A percentile compares a stretch with the other conserved stretches of the same genome.
These are phyloP conservation scores for Drosophila simulans DNA, from an alignment of 1,140 invertebrate species.

Conservation along the genomic window DNA sequence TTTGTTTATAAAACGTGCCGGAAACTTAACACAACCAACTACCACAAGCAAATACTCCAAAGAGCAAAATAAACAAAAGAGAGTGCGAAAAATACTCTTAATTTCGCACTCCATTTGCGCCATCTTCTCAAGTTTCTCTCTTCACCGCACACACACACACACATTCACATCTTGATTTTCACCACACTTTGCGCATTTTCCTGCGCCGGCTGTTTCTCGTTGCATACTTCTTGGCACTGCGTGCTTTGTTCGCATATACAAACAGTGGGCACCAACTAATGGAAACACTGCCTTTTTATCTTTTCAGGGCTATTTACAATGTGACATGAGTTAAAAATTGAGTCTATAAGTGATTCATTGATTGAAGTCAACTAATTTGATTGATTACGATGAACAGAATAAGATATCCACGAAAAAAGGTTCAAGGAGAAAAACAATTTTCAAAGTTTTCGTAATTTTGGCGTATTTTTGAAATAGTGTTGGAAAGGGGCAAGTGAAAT, in stretches of 20 bases:
- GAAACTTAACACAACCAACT: conserved; percentile 67
- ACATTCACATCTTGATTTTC: conserved; percentile 33
- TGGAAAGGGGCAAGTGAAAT: too few relatives aligned
- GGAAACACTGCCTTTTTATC: neutral
- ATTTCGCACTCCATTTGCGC: neutral
- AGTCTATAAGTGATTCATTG: too few relatives aligned
- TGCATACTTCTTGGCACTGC: conserved; percentile 73
- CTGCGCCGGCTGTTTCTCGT: conserved; percentile 62
- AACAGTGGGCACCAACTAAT: conserved; percentile 42
- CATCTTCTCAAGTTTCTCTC: conserved; percentile 4
- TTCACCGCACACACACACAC: neutral
- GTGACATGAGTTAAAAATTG: too few relatives aligned
- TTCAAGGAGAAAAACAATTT: too few relatives aligned
- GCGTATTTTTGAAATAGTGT: too few relatives aligned
- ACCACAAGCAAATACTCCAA: conserved; percentile 59
- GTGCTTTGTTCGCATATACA: conserved; percentile 41
- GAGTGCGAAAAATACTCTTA: conserved; percentile 20
- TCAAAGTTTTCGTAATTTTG: too few relatives aligned
- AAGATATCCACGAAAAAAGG: too few relatives aligned
- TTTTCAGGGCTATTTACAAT: too few relatives aligned
- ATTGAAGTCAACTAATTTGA: too few relatives aligned
- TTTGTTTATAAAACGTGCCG: conserved; percentile 82
- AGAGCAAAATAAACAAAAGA: conserved; percentile 39
- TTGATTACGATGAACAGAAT: too few relatives aligned
- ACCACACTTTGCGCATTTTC: conserved; percentile 61